phyloP scores from a whole-genome alignment of 2,113 vertebrate genomes.

The Bagarius yarrelli region DNA sequence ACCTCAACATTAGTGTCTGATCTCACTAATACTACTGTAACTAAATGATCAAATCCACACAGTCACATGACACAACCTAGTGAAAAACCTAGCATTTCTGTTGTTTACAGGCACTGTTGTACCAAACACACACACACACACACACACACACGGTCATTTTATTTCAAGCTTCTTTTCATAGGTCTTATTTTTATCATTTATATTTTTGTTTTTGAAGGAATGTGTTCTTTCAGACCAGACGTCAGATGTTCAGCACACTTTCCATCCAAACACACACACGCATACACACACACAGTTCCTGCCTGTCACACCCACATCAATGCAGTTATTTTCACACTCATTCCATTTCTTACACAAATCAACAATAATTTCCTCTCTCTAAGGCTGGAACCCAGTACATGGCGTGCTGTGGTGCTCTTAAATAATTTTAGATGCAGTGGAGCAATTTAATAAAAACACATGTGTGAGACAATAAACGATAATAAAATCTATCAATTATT shows the following conservation, averaged over 20 bases:
- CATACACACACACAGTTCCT: conserved; percentile 39
- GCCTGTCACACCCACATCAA: conserved; percentile 5
- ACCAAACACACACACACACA: neutral
- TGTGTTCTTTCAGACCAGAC: conserved; percentile 45
- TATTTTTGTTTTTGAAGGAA: conserved; percentile 44
- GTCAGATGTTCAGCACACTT: neutral
- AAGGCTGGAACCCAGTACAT: neutral
- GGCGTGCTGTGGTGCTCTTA: neutral
- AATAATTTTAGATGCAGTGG: neutral
- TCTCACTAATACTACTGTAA: too few species aligned
- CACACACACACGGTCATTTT: neutral
- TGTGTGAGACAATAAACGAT: neutral
- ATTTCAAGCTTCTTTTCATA: neutral
- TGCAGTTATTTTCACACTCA: neutral
- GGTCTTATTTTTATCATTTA: conserved; percentile 25
- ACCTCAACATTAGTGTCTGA: too few species aligned
- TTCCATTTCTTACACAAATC: conserved; percentile 8
- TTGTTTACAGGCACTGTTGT: neutral
- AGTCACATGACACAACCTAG: too few species aligned
- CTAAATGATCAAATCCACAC: too few species aligned
- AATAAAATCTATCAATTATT: neutral
- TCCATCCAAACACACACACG: conserved; percentile 32
- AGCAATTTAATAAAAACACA: neutral
- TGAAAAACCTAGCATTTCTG: too few species aligned
- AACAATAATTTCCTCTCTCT: neutral